These are phyloP conservation scores for Psophia crepitans DNA, from an alignment of 2,113 vertebrate genomes.

Conservation along the genomic window DNA sequence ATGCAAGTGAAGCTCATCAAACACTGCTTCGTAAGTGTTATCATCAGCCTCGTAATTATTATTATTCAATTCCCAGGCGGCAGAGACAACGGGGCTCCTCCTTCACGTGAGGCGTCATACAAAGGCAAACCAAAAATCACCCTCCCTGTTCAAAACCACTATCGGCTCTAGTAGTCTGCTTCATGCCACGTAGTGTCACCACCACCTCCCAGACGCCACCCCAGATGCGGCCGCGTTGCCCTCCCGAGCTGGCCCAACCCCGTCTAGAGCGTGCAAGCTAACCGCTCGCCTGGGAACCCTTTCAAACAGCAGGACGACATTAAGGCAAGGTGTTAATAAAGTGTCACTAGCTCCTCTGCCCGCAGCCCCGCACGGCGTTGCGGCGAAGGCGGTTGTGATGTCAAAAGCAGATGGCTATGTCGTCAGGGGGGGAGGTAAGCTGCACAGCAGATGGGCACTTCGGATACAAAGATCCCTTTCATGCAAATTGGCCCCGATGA, in stretches of 20 bases:
- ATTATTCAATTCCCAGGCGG: background rate
- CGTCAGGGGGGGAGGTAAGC: conserved; percentile 19
- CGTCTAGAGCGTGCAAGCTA: accelerated
- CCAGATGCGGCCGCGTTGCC: background rate
- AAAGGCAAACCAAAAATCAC: background rate
- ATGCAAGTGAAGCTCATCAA: conserved; percentile 41
- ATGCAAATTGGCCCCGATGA: conserved; percentile 47
- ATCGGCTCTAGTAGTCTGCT: background rate
- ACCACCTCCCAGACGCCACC: background rate
- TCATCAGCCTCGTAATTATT: conserved; percentile 13
- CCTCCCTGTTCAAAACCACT: background rate
- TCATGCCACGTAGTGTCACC: background rate
- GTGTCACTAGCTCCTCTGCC: background rate
- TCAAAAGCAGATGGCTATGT: conserved; percentile 53
- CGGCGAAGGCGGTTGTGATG: background rate
- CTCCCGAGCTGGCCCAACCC: background rate
- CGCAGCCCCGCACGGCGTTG: background rate
- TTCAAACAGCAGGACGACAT: background rate
- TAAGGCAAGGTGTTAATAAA: background rate
- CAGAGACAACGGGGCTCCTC: background rate
- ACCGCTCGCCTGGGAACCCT: background rate
- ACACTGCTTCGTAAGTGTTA: background rate
- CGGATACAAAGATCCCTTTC: conserved; percentile 52
- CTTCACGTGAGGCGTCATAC: background rate
- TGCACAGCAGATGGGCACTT: conserved; percentile 55